These are phyloP conservation scores for Bombyx mandarina DNA, from an alignment of 1,140 invertebrate species.

Conservation along the genomic window DNA sequence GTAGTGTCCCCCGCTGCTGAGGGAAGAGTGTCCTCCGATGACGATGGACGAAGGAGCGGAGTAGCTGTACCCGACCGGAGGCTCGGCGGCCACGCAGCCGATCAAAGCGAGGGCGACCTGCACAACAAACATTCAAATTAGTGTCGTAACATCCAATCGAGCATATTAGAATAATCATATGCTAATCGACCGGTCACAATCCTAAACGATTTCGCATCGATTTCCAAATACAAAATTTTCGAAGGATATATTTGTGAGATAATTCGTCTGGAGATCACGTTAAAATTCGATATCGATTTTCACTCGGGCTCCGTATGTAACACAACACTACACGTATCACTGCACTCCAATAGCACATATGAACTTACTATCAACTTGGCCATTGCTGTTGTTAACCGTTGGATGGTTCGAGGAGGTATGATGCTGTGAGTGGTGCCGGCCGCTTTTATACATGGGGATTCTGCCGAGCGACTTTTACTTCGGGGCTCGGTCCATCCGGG, in stretches of 20 bases:
- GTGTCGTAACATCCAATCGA: no score
- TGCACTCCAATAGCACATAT: constrained; percentile 33
- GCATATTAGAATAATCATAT: no score
- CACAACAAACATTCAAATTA: background rate
- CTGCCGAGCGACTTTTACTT: constrained; percentile 58
- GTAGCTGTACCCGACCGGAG: constrained; percentile 65
- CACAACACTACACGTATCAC: constrained; percentile 28
- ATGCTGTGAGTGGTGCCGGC: constrained; percentile 21
- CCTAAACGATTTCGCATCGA: no score
- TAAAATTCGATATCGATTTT: background rate
- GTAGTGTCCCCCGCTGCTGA: constrained; percentile 79
- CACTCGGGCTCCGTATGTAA: background rate
- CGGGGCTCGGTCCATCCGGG: constrained; percentile 29
- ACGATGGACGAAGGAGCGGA: constrained; percentile 45
- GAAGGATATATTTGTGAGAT: no score
- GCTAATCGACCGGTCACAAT: no score
- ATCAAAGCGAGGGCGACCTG: constrained; percentile 65
- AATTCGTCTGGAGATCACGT: background rate
- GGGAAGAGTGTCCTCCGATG: constrained; percentile 31
- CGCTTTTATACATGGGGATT: constrained; percentile 55
- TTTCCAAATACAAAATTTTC: no score
- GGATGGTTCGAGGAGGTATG: constrained; percentile 37
- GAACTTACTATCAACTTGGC: constrained; percentile 62
- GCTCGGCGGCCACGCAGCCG: constrained; percentile 62
- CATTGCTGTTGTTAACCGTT: constrained; percentile 45